These are phyloP conservation scores for Drosophila suzukii DNA, from an alignment of 1,140 invertebrate genomes.

Conservation along the genomic window DNA sequence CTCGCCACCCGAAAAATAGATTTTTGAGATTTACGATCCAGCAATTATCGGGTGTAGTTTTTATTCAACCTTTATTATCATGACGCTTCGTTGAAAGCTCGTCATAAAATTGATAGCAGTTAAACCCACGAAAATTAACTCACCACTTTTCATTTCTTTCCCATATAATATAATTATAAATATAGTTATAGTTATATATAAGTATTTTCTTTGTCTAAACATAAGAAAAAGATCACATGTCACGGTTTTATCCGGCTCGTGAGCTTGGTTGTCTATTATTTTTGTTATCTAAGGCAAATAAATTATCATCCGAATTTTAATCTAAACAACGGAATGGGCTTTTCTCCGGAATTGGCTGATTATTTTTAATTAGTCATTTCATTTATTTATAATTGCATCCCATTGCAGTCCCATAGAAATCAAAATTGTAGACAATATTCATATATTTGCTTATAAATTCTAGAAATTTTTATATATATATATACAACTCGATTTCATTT, in stretches of 20 bases:
- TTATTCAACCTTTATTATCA: background rate
- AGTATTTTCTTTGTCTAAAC: too few relatives aligned
- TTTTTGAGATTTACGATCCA: slow-evolving; percentile 13
- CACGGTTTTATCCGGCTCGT: too few relatives aligned
- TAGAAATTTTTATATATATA: too few relatives aligned
- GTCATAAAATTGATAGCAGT: background rate
- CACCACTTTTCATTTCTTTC: background rate
- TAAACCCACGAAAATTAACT: background rate
- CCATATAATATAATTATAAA: background rate
- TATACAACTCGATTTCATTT: background rate
- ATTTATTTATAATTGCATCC: background rate
- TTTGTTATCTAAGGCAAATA: background rate
- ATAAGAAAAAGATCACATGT: too few relatives aligned
- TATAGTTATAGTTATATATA: too few relatives aligned
- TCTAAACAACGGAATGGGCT: background rate
- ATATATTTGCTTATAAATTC: background rate
- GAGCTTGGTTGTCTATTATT: background rate
- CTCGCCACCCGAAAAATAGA: background rate
- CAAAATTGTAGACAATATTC: too few relatives aligned
- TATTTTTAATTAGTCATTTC: slow-evolving; percentile 10
- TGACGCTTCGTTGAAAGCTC: background rate
- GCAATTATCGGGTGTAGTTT: slow-evolving; percentile 4
- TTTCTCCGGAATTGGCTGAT: background rate
- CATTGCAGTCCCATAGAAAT: too few relatives aligned
- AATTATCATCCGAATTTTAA: background rate